Evolutionary conservation across 2,888 invertebrate species (phyloP), one percentile per base, ranked within the genome.

Genomic region (Acleris cristana): DNA sequence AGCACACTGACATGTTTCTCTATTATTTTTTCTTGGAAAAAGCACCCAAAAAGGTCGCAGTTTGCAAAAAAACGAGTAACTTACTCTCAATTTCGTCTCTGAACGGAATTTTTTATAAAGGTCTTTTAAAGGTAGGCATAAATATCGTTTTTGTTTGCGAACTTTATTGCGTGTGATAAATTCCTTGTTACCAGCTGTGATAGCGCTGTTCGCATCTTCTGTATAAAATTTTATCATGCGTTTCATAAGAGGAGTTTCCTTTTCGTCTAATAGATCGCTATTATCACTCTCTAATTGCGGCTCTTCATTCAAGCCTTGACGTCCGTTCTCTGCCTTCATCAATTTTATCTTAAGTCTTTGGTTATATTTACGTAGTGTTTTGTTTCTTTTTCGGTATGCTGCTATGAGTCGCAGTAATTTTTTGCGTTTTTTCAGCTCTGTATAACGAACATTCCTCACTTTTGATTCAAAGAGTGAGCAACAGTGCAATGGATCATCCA

Each of bases 1-100:
- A 26, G 23, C 10, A 49, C 65, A 69, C 45, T n/a, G 19, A 40
- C 70, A 70, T n/a, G 65, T 68, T 14, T 70, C 68, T 45, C 68
- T 65, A 40, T 65, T 62, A 30, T 26, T 16, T 51, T 44, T 34
- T 40, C 65, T 66, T 34, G 70, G 69, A 26, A 49, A 61, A 18
- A 65, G 23, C 3, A 23, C 23, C 23, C 23, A 23, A 23, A 23
- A 23, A 23, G 23, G 23, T 23, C 23, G 23, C 23, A 23, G 23
- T 23, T 23, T 23, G 23, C 3, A 23, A 23, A 23, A 23, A 23
- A 23, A 23, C 23, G 23, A 23, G 23, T 23, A 23, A 23, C 23
- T 23, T 23, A 23, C 3, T 23, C 4, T 23, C 23, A 3, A 23
- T 23, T 23, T 23, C 23, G 23, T 23, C 23, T 23, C 23, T 23